Base-by-base conservation (phyloP, 2,113 vertebrate species). In the Eleginops maclovinus region DNA sequence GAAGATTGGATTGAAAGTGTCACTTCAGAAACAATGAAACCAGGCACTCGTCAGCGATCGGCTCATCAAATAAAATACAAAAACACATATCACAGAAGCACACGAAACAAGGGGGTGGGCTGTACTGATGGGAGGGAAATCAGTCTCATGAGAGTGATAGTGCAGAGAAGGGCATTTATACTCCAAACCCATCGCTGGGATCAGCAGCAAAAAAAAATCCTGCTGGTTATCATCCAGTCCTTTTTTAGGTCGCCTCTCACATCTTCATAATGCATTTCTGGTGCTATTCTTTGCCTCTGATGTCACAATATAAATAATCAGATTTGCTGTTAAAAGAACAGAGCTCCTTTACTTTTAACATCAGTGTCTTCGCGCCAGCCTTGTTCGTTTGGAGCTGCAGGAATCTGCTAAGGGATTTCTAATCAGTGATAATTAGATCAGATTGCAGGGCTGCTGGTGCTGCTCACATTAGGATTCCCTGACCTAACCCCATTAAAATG, bases 121-220 rank as follows among this genome's bases (percentile, higher is more conserved):
- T 62, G 66, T 15, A 61, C 21, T 66, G 59, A 84, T 61, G 47
- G 55, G 55, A 77, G 54, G 14, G 51, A 80, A 75, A 63, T 67
- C 74, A 66, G 73, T 85, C 83, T 82, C 40, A 63, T 78, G 82
- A 80, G 36, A 75, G 82, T 85, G 86, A 87, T 86, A 92, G 90
- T 93, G 93, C 91, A 93, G 90, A 91, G 76, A 89, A 93, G 90
- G 89, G 88, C 92, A 90, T 91, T 87, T 83, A 56, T 72, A 81
- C 87, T 94, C 75, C 80, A 84, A 81, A 89, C 41, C 66, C 64
- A 77, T 87, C 77, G 53, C 1, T 49, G 79, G 58, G 63, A 70
- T 79, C 81, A 71, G 70, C n/a, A 24, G 82, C 79, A 75, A 31
- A 31, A 28, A 31, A 7, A 31, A 7, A 7, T 31, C 31, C 31